Evolutionary conservation across 2,888 invertebrate species (phyloP).

Genomic region (Meliscaeva auricollis): DNA sequence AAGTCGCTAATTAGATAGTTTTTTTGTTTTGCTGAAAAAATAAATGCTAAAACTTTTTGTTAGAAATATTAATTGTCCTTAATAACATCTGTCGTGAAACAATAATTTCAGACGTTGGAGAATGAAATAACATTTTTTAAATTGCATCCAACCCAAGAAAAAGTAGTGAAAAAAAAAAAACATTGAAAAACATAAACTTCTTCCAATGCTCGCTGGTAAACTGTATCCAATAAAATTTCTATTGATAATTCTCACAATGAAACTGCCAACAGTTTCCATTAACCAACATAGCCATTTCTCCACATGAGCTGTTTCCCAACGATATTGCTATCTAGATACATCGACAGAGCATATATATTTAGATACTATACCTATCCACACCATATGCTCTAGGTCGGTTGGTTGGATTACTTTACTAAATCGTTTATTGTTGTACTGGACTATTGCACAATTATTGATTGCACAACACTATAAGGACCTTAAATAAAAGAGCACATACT

Average conservation of each 20-base stretch:
- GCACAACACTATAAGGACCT: conserved; percentile 48
- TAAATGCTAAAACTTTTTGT: neutral
- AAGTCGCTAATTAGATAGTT: too few species aligned
- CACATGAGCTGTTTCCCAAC: conserved; percentile 11
- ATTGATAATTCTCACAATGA: conserved; percentile 67
- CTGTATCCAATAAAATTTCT: conserved; percentile 63
- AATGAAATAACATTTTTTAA: conserved; percentile 29
- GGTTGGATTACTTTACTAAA: conserved; percentile 59
- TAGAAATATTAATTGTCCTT: too few species aligned
- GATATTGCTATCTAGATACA: neutral
- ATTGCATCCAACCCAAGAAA: conserved; percentile 16
- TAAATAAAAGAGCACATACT: neutral
- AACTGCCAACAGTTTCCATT: conserved; percentile 66
- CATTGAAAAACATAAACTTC: conserved; percentile 4
- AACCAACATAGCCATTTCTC: conserved; percentile 34
- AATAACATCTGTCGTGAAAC: too few species aligned
- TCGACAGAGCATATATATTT: neutral
- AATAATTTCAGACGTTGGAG: neutral
- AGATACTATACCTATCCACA: conserved; percentile 13
- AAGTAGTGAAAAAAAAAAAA: neutral
- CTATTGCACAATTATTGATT: conserved; percentile 70
- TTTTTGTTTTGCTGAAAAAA: neutral
- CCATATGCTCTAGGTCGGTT: conserved; percentile 49
- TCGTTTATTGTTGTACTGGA: conserved; percentile 58
- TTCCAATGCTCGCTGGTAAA: conserved; percentile 42